Base-by-base conservation (phyloP, 2,888 invertebrate species). In the Opisthograptis luteolata region DNA sequence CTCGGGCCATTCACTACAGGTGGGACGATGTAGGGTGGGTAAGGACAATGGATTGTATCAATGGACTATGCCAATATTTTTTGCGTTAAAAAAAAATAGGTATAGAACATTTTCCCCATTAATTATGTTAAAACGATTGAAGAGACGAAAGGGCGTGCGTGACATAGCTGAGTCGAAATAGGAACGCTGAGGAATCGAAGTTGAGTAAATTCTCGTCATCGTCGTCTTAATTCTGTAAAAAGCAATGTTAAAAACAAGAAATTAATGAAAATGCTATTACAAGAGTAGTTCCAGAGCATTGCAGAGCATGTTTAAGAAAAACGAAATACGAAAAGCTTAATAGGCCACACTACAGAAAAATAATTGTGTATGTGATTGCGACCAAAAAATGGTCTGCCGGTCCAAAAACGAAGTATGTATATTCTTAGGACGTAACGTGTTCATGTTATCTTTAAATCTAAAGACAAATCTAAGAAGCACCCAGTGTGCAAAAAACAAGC, bases 1-100 rank as follows among this genome's bases (percentile, higher is more conserved):
- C 68, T 58, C 55, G 56, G 77, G 73, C 87, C 88, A 89, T 89
- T 89, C 81, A 89, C 74, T 81, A 87, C 87, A 88, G 88, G 87
- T 88, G 87, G 80, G 81, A 72, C 60, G 75, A 68, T 74, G 77
- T 73, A 81, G 84, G 87, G 87, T 81, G 82, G 81, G 81, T 79
- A 79, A 67, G 79, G 77, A 88, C 88, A 88, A 89, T 83, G 80
- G 79, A 66, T 64, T 65, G 74, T 80, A 84, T 89, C 87, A 89
- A 90, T 90, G 88, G 88, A 79, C 78, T 76, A 76, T 78, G 79
- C 80, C 72, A 70, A 78, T 70, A 70, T 80, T 85, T 84, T 84
- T 81, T 80, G 70, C 68, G 66, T 58, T 67, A 67, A 74, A 82
- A 84, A 81, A 75, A 71, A 70, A 63, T 73, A 69, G 65, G 68